phyloP scores from a whole-genome alignment of 1,140 invertebrate species.

The Caenorhabditis briggsae region DNA sequence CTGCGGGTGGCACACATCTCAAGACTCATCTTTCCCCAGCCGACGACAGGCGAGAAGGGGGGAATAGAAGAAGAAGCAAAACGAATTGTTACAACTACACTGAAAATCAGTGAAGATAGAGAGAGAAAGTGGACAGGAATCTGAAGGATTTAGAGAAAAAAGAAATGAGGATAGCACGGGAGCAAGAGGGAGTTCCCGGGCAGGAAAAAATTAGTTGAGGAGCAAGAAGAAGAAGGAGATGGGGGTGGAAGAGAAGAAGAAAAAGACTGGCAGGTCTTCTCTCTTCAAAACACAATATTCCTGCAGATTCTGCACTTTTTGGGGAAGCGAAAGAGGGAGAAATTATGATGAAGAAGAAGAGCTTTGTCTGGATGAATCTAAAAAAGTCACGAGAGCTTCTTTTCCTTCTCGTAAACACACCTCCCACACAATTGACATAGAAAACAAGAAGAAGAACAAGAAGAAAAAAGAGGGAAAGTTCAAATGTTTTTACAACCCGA shows the following conservation, averaged over 20 bases:
- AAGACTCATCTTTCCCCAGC: background rate
- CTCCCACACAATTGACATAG: background rate
- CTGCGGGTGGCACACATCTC: slow-evolving; percentile 10
- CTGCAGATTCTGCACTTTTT: background rate
- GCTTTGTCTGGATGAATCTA: background rate
- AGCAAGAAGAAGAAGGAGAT: background rate
- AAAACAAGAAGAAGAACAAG: background rate
- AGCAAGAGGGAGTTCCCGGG: background rate
- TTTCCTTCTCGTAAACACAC: slow-evolving; percentile 26
- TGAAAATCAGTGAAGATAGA: background rate
- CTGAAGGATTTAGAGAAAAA: background rate
- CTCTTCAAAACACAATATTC: slow-evolving; percentile 1
- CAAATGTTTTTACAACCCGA: slow-evolving; percentile 49
- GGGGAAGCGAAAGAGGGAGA: background rate
- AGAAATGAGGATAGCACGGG: slow-evolving; percentile 7
- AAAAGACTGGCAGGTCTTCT: background rate
- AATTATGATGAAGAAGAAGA: slow-evolving; percentile 17
- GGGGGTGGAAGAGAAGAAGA: background rate
- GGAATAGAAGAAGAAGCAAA: background rate
- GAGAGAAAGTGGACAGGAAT: background rate
- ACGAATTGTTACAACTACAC: slow-evolving; percentile 34
- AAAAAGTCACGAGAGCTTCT: background rate
- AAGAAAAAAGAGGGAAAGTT: slow-evolving; percentile 1
- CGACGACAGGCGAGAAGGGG: background rate
- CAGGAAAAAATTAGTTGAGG: slow-evolving; percentile 7